Conservation (phyloP, 2,888 invertebrate genomes). For the Agrochola lota region DNA sequence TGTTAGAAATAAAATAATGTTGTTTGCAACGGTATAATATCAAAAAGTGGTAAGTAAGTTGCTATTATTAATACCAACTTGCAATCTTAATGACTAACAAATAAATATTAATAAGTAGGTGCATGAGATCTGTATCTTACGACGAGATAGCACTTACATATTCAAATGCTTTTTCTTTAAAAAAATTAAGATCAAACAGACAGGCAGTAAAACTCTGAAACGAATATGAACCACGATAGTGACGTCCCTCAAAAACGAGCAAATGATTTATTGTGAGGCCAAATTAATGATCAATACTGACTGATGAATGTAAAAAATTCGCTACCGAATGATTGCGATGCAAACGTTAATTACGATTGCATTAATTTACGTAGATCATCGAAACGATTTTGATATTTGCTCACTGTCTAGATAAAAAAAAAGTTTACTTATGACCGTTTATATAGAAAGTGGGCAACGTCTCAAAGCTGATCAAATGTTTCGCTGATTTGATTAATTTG, state of each 20-base stretch:
- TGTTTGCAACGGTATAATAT: background rate
- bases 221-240: slow-evolving; percentile 15
- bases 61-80: background rate
- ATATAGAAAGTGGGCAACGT: no score
- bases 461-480: no score
- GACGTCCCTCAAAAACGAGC: slow-evolving; percentile 40
- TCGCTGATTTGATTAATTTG: no score
- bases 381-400: background rate
- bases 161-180: background rate
- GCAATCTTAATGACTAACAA: no score
- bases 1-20: background rate
- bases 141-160: background rate
- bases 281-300: slow-evolving; percentile 60
- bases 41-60: no score
- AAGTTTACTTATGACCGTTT: no score
- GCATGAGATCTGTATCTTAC: background rate
- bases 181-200: background rate
- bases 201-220: slow-evolving; percentile 2
- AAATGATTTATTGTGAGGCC: slow-evolving; percentile 54
- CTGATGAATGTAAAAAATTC: slow-evolving; percentile 50
- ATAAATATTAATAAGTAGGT: background rate
- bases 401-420: background rate
- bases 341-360: slow-evolving; percentile 26
- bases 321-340: slow-evolving; percentile 31
- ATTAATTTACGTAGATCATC: slow-evolving; percentile 3